Percentiles rank a stretch among this genome's conserved stretches.
These are phyloP conservation scores for Pemphigus obesinymphae DNA, from an alignment of 1,140 invertebrate species.

Conservation along the genomic window DNA sequence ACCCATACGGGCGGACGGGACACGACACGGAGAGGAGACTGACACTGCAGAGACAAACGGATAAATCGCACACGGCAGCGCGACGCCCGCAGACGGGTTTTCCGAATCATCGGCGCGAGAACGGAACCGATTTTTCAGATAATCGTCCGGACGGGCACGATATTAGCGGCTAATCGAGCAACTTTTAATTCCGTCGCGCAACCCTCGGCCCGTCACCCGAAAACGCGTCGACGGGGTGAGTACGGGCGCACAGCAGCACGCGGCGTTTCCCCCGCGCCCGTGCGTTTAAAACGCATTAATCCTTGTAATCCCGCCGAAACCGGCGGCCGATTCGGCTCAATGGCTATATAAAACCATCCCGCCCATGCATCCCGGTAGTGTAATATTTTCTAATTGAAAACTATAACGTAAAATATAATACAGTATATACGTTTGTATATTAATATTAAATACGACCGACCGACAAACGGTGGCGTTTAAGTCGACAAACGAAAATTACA, in stretches of 20 bases:
- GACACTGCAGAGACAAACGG: slow-evolving; percentile 2
- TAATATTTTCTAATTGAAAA: slow-evolving; percentile 6
- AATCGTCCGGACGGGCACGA: slow-evolving; percentile 29
- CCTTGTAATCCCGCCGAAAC: background rate
- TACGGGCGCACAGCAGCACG: too few species aligned
- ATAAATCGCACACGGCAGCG: background rate
- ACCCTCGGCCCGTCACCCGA: background rate
- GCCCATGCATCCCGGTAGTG: too few species aligned
- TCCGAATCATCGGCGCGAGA: slow-evolving; percentile 25
- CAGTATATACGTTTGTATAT: too few species aligned
- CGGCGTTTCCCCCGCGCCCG: too few species aligned
- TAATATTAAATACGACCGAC: background rate
- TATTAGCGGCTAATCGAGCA: slow-evolving; percentile 27
- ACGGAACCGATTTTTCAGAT: slow-evolving; percentile 40
- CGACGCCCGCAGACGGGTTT: background rate
- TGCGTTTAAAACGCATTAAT: slow-evolving; percentile 23
- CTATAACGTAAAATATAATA: background rate
- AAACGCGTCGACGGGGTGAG: too few species aligned
- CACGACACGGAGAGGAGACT: background rate
- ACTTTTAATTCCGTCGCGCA: slow-evolving; percentile 29
- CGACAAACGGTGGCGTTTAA: background rate
- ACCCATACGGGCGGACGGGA: background rate
- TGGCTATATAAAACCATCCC: background rate
- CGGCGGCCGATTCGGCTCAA: background rate
- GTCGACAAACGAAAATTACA: too few species aligned